phyloP scores from a whole-genome alignment of 1,140 invertebrate genomes.

The Aphaenogaster floridana region DNA sequence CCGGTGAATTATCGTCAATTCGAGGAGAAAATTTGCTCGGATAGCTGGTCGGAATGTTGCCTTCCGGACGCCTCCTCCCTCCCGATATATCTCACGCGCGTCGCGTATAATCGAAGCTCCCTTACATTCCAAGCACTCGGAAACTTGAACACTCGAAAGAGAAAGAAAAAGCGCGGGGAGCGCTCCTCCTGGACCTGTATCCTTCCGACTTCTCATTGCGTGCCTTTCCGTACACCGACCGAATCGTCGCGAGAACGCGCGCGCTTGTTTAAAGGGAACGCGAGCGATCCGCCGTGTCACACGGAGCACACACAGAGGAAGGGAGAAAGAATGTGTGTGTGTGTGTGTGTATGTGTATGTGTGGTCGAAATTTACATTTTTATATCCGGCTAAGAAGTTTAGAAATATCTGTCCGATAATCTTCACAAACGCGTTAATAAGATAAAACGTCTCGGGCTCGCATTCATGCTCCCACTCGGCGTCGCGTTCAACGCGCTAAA shows the following conservation, averaged over 20 bases:
- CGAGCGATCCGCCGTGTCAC: constrained; percentile 2
- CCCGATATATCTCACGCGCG: background rate
- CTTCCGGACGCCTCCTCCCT: constrained; percentile 9
- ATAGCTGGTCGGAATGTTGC: constrained; percentile 35
- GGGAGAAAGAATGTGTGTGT: background rate
- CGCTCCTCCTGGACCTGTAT: constrained; percentile 73
- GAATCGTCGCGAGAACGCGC: constrained; percentile 5
- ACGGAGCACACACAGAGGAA: background rate
- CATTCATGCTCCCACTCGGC: background rate
- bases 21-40: constrained; percentile 26
- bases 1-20: constrained; percentile 22
- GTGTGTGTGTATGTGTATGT: background rate
- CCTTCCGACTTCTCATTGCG: constrained; percentile 81
- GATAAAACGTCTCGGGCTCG: background rate
- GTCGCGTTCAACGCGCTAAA: background rate
- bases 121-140: constrained; percentile 18
- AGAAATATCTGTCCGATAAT: background rate
- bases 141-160: constrained; percentile 5
- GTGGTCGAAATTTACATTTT: constrained; percentile 49
- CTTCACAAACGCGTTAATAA: background rate
- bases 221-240: constrained; percentile 81
- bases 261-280: constrained; percentile 14
- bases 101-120: background rate
- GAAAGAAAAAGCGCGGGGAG: constrained; percentile 13
- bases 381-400: constrained; percentile 31